A percentile compares a stretch with the other conserved stretches of the same genome.
phyloP scores from a whole-genome alignment of 1,140 invertebrate genomes.

The Drosophila athabasca region DNA sequence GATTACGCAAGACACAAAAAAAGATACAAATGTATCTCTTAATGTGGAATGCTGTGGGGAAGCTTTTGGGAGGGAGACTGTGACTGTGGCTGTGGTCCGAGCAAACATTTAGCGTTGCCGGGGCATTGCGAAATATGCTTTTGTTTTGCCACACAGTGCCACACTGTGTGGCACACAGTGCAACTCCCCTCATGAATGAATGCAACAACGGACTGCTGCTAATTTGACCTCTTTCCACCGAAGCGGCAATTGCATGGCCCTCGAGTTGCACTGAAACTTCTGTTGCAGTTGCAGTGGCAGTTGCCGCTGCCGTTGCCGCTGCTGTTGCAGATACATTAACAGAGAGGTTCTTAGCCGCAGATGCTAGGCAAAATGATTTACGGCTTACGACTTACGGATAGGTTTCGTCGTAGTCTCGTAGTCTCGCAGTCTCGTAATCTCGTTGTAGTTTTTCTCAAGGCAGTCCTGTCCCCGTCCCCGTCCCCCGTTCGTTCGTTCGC shows the following conservation, averaged over 20 bases:
- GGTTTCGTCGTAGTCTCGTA: slow-evolving; percentile 6
- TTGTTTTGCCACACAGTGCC: slow-evolving; percentile 36
- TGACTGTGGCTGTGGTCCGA: slow-evolving; percentile 15
- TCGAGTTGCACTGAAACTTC: slow-evolving; percentile 50
- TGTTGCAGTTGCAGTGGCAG: slow-evolving; percentile 16
- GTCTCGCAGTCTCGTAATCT: neutral
- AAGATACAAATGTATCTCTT: slow-evolving; percentile 40
- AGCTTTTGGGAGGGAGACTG: neutral
- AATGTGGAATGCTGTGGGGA: slow-evolving; percentile 38
- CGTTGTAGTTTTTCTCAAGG: slow-evolving; percentile 56
- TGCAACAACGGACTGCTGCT: slow-evolving; percentile 18
- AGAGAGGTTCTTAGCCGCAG: slow-evolving; percentile 58
- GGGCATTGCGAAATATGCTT: slow-evolving; percentile 35
- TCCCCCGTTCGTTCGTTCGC: neutral
- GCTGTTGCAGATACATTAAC: slow-evolving; percentile 43
- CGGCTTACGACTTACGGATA: slow-evolving; percentile 56
- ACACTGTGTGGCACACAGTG: slow-evolving; percentile 13
- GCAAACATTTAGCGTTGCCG: slow-evolving; percentile 31
- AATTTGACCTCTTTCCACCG: slow-evolving; percentile 78
- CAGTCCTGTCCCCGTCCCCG: slow-evolving; percentile 4
- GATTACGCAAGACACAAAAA: slow-evolving; percentile 36
- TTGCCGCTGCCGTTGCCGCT: neutral
- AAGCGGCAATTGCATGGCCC: slow-evolving; percentile 78
- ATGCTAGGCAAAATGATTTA: slow-evolving; percentile 77
- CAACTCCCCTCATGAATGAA: slow-evolving; percentile 36